phyloP scores from a whole-genome alignment of 2,888 invertebrate species.

The Terebella lapidaria region DNA sequence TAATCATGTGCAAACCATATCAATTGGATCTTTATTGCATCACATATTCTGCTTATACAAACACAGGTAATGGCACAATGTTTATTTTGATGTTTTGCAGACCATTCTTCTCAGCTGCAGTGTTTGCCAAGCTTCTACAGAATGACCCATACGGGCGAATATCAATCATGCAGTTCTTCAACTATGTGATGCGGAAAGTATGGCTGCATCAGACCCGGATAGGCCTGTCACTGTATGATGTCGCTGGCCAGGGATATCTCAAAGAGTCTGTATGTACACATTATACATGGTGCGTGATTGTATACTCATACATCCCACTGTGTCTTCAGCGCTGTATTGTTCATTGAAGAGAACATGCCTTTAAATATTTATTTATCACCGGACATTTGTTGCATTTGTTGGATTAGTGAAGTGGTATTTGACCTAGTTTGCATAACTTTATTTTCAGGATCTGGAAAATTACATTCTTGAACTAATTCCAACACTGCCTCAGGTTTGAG shows the following conservation, averaged over 20 bases:
- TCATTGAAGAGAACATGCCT: not conserved
- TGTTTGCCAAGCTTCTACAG: constrained; percentile 82
- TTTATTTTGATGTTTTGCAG: constrained; percentile 52
- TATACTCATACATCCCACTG: not conserved
- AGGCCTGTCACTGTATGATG: constrained; percentile 87
- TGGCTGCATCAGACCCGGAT: constrained; percentile 94
- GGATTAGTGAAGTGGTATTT: too few relatives aligned
- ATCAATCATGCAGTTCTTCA: constrained; percentile 83
- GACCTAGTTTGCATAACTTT: too few relatives aligned
- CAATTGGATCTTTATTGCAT: too few relatives aligned
- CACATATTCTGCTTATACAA: too few relatives aligned
- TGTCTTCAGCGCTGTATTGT: not conserved
- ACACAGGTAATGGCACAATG: too few relatives aligned
- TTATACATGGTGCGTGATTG: not conserved
- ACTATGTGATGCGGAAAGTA: constrained; percentile 87
- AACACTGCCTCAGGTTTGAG: constrained; percentile 69
- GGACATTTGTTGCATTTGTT: too few relatives aligned
- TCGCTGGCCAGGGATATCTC: constrained; percentile 83
- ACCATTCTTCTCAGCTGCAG: constrained; percentile 76
- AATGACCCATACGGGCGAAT: constrained; percentile 81
- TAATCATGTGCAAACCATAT: too few relatives aligned
- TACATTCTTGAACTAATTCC: constrained; percentile 91
- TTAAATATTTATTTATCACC: not conserved
- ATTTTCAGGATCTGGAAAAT: constrained; percentile 71
- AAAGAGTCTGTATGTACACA: constrained; percentile 67